Conservation (phyloP, 2,888 invertebrate species). For the Tinea trinotella region DNA sequence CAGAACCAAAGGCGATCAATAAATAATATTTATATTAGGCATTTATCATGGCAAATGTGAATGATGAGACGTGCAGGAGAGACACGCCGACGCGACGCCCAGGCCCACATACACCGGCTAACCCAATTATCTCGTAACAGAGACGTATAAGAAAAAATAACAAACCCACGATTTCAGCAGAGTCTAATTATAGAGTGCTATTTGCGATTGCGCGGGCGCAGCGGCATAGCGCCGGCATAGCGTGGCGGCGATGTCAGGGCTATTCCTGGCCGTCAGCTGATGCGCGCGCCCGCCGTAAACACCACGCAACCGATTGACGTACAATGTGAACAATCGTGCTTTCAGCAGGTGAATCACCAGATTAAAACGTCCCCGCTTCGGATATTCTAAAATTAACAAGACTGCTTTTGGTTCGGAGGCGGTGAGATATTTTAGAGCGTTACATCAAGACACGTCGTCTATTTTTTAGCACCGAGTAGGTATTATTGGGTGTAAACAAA, state of each 20-base stretch:
- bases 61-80: constrained; percentile 30
- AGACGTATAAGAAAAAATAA: constrained; percentile 73
- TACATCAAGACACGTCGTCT: constrained; percentile 57
- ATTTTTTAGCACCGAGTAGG: constrained; percentile 45
- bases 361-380: constrained; percentile 64
- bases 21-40: no score
- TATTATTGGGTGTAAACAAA: constrained; percentile 14
- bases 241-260: constrained; percentile 70
- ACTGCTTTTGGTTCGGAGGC: constrained; percentile 70
- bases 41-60: not conserved
- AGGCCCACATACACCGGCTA: constrained; percentile 67
- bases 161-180: constrained; percentile 72
- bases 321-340: constrained; percentile 69
- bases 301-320: constrained; percentile 69
- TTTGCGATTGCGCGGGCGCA: constrained; percentile 69
- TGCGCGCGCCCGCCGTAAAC: constrained; percentile 57
- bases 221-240: constrained; percentile 65
- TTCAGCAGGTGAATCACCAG: constrained; percentile 69
- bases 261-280: constrained; percentile 71
- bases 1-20: no score
- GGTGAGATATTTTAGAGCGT: constrained; percentile 62
- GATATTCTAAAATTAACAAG: constrained; percentile 65
- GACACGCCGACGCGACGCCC: constrained; percentile 70
- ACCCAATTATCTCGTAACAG: constrained; percentile 72
- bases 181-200: constrained; percentile 69